phyloP scores from a whole-genome alignment of 2,113 vertebrate genomes.

The Hylia prasina region DNA sequence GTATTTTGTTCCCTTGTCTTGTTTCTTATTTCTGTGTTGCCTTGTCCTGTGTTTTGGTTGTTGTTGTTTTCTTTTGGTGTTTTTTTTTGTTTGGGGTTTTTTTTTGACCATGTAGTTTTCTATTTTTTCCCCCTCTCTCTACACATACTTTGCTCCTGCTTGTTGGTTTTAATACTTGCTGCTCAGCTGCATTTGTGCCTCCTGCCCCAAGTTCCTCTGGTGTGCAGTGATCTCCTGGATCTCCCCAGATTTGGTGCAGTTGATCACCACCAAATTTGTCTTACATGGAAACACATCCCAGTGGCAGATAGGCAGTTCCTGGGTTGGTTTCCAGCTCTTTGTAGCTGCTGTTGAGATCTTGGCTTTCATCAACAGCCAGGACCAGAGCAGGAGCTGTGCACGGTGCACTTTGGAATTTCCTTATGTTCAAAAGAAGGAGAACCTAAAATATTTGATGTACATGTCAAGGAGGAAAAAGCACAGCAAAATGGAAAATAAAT shows the following conservation, averaged over 20 bases:
- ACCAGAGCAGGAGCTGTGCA: neutral
- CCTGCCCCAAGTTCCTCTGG: rapidly evolving
- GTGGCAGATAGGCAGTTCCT: neutral
- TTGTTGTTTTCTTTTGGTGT: neutral
- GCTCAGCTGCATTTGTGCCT: neutral
- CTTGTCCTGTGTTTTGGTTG: neutral
- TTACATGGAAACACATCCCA: neutral
- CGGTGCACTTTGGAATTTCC: neutral
- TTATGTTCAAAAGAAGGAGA: neutral
- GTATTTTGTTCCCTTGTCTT: neutral
- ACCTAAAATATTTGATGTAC: neutral
- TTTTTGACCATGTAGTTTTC: neutral
- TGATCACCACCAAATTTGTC: neutral
- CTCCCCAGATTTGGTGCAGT: neutral
- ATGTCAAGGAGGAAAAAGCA: neutral
- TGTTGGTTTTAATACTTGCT: neutral
- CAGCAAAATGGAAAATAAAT: neutral
- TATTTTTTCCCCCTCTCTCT: neutral
- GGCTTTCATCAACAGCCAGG: neutral
- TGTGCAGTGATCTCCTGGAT: neutral
- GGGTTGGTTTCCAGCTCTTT: neutral
- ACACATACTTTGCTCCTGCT: neutral
- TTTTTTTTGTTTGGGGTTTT: too few species aligned
- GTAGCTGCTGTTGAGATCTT: neutral
- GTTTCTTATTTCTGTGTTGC: neutral